These are phyloP conservation scores for Thumatha senex DNA, from an alignment of 2,888 invertebrate species.

Conservation along the genomic window DNA sequence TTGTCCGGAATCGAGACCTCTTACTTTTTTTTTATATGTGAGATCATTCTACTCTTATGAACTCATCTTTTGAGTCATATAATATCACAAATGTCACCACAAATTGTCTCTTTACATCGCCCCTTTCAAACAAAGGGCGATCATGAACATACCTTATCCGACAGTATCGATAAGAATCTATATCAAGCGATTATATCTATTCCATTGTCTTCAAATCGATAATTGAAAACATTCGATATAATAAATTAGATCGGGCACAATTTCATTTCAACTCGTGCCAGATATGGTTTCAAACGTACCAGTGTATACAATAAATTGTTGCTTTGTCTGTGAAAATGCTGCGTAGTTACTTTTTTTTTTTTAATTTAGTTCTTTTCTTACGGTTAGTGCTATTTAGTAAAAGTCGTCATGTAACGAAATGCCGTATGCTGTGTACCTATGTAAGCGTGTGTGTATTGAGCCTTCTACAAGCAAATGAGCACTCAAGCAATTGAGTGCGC, in stretches of 20 bases:
- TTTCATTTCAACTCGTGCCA: conserved; percentile 31
- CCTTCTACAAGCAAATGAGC: no score
- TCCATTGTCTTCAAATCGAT: conserved; percentile 41
- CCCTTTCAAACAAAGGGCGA: conserved; percentile 35
- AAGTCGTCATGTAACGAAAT: no score
- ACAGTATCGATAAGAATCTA: conserved; percentile 35
- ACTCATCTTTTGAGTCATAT: no score
- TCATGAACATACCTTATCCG: conserved; percentile 38
- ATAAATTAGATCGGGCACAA: conserved; percentile 37
- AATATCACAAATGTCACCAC: not conserved
- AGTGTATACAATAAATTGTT: no score
- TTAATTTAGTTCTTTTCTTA: no score
- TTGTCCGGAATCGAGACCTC: no score
- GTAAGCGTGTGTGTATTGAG: no score
- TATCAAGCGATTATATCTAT: conserved; percentile 41
- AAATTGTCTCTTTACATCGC: not conserved
- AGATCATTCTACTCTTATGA: not conserved
- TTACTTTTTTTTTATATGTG: no score
- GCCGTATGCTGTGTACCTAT: no score
- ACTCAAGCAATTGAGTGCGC: no score
- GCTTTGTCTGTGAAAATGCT: no score
- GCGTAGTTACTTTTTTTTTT: not conserved
- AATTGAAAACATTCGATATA: conserved; percentile 42
- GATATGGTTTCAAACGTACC: conserved; percentile 9
- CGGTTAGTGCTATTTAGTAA: no score